A percentile compares a stretch with the other conserved stretches of the same genome.
Evolutionary conservation across 2,888 invertebrate genomes (phyloP).

Genomic region (Marronus borbonicus): DNA sequence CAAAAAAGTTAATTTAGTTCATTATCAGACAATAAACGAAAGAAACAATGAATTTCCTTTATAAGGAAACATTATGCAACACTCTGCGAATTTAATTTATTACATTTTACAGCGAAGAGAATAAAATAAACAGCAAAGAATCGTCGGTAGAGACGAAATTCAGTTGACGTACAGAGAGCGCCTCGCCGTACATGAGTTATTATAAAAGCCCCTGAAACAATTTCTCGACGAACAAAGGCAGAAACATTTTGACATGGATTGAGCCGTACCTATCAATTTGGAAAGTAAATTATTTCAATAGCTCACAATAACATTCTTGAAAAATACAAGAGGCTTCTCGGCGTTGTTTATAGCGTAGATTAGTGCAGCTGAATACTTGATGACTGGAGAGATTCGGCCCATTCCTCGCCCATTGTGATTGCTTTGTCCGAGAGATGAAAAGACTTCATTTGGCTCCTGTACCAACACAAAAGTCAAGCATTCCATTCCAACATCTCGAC

Average conservation of each 20-base stretch:
- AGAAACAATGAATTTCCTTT: slow-evolving; percentile 5
- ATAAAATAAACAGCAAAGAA: slow-evolving; percentile 36
- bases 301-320: slow-evolving; percentile 61
- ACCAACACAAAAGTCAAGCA: slow-evolving; percentile 66
- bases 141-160: slow-evolving; percentile 27
- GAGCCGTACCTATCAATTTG: slow-evolving; percentile 65
- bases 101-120: slow-evolving; percentile 21
- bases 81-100: slow-evolving; percentile 32
- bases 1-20: slow-evolving; percentile 21
- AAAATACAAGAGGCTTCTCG: slow-evolving; percentile 59
- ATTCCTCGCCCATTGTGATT: slow-evolving; percentile 61
- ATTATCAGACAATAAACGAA: background rate
- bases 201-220: slow-evolving; percentile 52
- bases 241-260: slow-evolving; percentile 62
- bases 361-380: slow-evolving; percentile 66
- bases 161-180: slow-evolving; percentile 39
- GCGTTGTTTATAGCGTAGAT: slow-evolving; percentile 65
- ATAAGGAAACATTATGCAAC: background rate
- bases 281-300: slow-evolving; percentile 64
- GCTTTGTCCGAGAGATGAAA: slow-evolving; percentile 65
- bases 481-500: slow-evolving; percentile 64
- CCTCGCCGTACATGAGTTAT: slow-evolving; percentile 40
- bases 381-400: slow-evolving; percentile 64
- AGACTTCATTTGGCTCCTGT: slow-evolving; percentile 69
- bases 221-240: slow-evolving; percentile 50